Evolutionary conservation across 2,797 vertebrate genomes (phyloP).

Genomic region (Falco peregrinus): DNA sequence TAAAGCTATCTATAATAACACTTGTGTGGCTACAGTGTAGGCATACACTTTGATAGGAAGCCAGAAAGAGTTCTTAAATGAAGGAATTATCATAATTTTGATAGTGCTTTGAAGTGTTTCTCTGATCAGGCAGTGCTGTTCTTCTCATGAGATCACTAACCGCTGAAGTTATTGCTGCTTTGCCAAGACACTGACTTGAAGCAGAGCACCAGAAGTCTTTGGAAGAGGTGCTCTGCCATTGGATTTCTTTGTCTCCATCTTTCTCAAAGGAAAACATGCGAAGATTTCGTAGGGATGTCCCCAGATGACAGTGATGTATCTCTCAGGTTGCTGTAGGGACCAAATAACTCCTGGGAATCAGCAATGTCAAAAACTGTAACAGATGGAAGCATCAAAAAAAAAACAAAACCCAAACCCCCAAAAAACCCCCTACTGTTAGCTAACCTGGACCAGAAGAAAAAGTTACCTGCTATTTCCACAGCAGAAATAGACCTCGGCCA

Average conservation of each 20-base stretch:
- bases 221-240: background rate
- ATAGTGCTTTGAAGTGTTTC: constrained; percentile 57
- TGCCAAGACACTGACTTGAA: background rate
- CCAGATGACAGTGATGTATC: background rate
- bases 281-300: background rate
- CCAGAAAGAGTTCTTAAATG: constrained; percentile 40
- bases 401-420: background rate
- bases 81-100: constrained; percentile 60
- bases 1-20: constrained; percentile 47
- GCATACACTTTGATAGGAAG: constrained; percentile 42
- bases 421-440: background rate
- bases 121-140: constrained; percentile 2
- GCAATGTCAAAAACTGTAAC: background rate
- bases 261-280: background rate
- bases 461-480: background rate
- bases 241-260: background rate
- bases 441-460: background rate
- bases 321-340: background rate
- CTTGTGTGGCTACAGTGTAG: background rate
- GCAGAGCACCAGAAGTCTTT: background rate
- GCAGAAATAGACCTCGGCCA: background rate
- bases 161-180: constrained; percentile 3
- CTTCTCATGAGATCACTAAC: constrained; percentile 29
- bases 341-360: background rate
- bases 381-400: background rate